Evolutionary conservation across 2,888 invertebrate genomes (phyloP).

Genomic region (Anodontia alba): DNA sequence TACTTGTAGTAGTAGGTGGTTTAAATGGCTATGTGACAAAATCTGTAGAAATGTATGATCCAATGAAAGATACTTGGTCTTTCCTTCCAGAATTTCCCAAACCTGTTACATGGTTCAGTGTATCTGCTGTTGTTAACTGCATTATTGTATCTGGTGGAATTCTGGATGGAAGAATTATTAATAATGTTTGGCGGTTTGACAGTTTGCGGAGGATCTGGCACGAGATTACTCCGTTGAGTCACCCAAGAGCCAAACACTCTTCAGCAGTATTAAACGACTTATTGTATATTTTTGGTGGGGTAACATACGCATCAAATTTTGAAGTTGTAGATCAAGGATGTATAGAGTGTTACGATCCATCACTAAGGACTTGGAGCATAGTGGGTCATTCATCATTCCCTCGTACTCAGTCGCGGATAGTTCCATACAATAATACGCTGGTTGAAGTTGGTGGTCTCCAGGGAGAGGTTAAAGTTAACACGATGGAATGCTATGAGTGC

Average conservation of each 20-base stretch:
- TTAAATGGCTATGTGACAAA: conserved; percentile 75
- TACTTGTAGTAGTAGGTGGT: conserved; percentile 82
- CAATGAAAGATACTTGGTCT: conserved; percentile 82
- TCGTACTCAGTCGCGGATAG: conserved; percentile 79
- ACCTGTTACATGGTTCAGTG: conserved; percentile 79
- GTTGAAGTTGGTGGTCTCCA: conserved; percentile 83
- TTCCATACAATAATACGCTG: conserved; percentile 78
- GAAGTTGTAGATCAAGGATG: conserved; percentile 78
- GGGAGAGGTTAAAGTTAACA: conserved; percentile 78
- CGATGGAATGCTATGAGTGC: conserved; percentile 82
- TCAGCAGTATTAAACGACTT: conserved; percentile 78
- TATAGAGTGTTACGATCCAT: conserved; percentile 82
- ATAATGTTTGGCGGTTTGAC: conserved; percentile 82
- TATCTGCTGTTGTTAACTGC: conserved; percentile 77
- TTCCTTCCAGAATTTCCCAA: conserved; percentile 80
- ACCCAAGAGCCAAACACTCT: conserved; percentile 82
- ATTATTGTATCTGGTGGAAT: conserved; percentile 83
- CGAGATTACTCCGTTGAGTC: conserved; percentile 75
- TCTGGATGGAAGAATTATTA: conserved; percentile 77
- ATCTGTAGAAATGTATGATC: conserved; percentile 83
- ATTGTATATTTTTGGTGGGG: conserved; percentile 82
- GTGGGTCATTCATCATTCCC: conserved; percentile 82
- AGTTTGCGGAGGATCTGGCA: conserved; percentile 80
- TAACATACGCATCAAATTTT: conserved; percentile 71
- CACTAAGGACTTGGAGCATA: conserved; percentile 75